Percentiles rank a stretch among this genome's conserved stretches.
Conservation (phyloP, 2,888 invertebrate species). For the Macropis europaea region DNA sequence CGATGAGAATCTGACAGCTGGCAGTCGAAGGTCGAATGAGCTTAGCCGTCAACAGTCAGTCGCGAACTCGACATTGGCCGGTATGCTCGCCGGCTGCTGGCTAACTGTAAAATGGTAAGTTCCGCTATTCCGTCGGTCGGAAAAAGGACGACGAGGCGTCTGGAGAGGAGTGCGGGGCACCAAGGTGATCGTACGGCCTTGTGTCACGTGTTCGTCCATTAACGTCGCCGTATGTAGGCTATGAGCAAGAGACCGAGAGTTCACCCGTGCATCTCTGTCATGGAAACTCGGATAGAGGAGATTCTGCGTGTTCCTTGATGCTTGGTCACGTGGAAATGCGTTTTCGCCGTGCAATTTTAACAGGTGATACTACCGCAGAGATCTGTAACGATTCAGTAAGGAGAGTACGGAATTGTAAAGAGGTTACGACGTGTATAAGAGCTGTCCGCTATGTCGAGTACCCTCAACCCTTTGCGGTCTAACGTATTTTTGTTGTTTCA, state of each 20-base stretch:
- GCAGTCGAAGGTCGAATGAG: slow-evolving; percentile 24
- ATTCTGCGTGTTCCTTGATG: not conserved
- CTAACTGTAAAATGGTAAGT: slow-evolving; percentile 73
- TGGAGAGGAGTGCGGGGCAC: slow-evolving; percentile 64
- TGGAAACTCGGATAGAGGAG: not conserved
- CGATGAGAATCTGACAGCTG: not conserved
- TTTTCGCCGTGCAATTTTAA: no score
- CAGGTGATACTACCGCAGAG: no score
- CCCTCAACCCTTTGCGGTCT: no score
- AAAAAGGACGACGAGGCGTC: slow-evolving; percentile 62
- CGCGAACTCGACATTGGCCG: slow-evolving; percentile 7
- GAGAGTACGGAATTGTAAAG: no score
- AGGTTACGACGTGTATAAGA: no score
- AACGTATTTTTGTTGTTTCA: no score
- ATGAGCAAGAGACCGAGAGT: slow-evolving; percentile 34
- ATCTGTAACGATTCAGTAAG: no score
- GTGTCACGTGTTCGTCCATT: slow-evolving; percentile 69
- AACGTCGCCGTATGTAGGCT: slow-evolving; percentile 52
- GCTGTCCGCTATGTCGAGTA: no score
- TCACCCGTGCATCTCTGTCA: slow-evolving; percentile 17
- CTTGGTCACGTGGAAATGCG: not conserved
- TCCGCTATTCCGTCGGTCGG: slow-evolving; percentile 69
- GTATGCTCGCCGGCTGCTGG: slow-evolving; percentile 31
- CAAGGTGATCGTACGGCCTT: slow-evolving; percentile 77
- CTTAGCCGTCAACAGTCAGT: not conserved